phyloP scores from a whole-genome alignment of 2,888 invertebrate genomes.

The Drosophila macrospina region DNA sequence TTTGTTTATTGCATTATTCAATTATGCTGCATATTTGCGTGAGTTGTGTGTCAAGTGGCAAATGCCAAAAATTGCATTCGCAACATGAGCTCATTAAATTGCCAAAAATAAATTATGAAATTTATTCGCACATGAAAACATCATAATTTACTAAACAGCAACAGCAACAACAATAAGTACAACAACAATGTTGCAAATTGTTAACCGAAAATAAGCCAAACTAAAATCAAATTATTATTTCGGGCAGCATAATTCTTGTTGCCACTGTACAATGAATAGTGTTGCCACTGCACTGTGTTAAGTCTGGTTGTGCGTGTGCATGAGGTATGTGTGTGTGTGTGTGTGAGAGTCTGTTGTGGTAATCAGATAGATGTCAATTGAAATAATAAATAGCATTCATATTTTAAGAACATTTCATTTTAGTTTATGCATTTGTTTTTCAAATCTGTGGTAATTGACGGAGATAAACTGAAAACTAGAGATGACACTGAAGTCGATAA shows the following conservation, averaged over 20 bases:
- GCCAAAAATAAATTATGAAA: slow-evolving; percentile 27
- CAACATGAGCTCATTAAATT: slow-evolving; percentile 53
- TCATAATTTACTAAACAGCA: slow-evolving; percentile 33
- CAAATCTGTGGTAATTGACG: neutral
- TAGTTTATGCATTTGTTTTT: neutral
- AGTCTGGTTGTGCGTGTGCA: neutral
- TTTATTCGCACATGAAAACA: slow-evolving; percentile 24
- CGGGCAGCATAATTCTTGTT: slow-evolving; percentile 17
- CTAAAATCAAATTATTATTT: slow-evolving; percentile 39
- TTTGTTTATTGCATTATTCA: slow-evolving; percentile 41
- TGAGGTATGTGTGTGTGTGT: slow-evolving; percentile 1
- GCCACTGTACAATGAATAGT: slow-evolving; percentile 29
- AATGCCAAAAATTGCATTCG: slow-evolving; percentile 10
- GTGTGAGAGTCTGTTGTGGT: slow-evolving; percentile 15
- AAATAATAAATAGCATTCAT: neutral
- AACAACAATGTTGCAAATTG: slow-evolving; percentile 6
- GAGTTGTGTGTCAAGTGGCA: slow-evolving; percentile 2
- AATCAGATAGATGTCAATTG: slow-evolving; percentile 14
- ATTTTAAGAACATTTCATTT: neutral
- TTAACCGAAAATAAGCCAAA: slow-evolving; percentile 24
- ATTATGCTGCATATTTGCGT: slow-evolving; percentile 40
- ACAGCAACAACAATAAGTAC: no score
- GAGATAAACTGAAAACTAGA: no score
- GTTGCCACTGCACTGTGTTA: slow-evolving; percentile 13
- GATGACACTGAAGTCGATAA: no score